phyloP scores from a whole-genome alignment of 2,113 vertebrate species.

The Synchiropus splendidus region DNA sequence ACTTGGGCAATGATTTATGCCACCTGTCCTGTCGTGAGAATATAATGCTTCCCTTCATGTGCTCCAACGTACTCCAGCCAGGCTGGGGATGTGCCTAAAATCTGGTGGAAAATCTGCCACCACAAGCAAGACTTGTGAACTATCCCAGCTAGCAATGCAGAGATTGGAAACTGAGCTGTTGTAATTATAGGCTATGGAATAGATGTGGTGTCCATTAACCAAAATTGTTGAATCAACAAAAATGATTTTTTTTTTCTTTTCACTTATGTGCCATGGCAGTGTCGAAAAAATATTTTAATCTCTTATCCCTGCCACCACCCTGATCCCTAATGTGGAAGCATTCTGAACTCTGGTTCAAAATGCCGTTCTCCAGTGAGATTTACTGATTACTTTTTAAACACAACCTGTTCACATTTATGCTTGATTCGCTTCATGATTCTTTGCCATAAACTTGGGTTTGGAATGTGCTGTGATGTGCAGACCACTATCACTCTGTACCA shows the following conservation, averaged over 20 bases:
- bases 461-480: no score
- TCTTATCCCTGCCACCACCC: slow-evolving; percentile 17
- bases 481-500: no score
- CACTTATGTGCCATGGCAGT: slow-evolving; percentile 60
- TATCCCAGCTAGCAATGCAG: slow-evolving; percentile 64
- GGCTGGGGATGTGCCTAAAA: slow-evolving; percentile 46
- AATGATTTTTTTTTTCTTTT: slow-evolving; percentile 60
- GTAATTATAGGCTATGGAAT: slow-evolving; percentile 77
- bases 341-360: no score
- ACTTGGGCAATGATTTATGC: slow-evolving; percentile 28
- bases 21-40: slow-evolving; percentile 57
- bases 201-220: slow-evolving; percentile 78
- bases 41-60: slow-evolving; percentile 27
- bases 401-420: no score
- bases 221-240: slow-evolving; percentile 80
- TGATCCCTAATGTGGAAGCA: no score
- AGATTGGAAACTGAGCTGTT: slow-evolving; percentile 78
- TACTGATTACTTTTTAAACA: no score
- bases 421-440: no score
- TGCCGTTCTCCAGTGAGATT: no score
- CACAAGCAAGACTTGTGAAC: slow-evolving; percentile 64
- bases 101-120: slow-evolving; percentile 72
- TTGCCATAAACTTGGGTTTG: no score
- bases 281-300: slow-evolving; percentile 67
- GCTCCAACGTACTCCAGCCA: slow-evolving; percentile 41